Evolutionary conservation across 2,888 invertebrate species (phyloP).

Genomic region (Antheraea assamensis): DNA sequence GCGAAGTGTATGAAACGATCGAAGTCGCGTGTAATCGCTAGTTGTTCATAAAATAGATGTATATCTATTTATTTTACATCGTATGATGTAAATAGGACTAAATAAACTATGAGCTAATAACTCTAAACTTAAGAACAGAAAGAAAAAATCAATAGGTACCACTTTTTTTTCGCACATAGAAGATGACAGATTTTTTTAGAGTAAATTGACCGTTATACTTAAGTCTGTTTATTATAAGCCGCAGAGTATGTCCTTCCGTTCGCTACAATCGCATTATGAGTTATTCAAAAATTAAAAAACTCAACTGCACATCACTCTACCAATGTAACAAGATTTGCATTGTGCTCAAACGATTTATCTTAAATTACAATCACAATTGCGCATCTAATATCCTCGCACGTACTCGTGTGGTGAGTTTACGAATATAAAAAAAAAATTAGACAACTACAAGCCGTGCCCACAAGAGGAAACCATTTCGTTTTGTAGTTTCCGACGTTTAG

Average conservation of each 20-base stretch:
- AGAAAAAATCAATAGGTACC: too few species aligned
- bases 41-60: too few species aligned
- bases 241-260: too few species aligned
- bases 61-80: too few species aligned
- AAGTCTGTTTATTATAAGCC: neutral
- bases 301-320: neutral
- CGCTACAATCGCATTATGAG: neutral
- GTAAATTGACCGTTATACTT: too few species aligned
- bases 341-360: conserved; percentile 7
- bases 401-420: neutral
- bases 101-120: too few species aligned
- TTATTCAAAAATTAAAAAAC: neutral
- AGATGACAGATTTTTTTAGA: too few species aligned
- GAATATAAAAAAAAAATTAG: neutral
- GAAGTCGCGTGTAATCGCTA: neutral
- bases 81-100: too few species aligned
- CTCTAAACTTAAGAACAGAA: too few species aligned
- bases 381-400: neutral
- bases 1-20: too few species aligned
- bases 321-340: conserved; percentile 2
- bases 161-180: too few species aligned
- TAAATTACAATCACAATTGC: neutral
- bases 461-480: neutral
- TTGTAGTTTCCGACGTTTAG: neutral
- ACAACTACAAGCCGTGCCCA: neutral